Conservation (phyloP, 2,113 vertebrate genomes). For the Megatriorchis doriae region DNA sequence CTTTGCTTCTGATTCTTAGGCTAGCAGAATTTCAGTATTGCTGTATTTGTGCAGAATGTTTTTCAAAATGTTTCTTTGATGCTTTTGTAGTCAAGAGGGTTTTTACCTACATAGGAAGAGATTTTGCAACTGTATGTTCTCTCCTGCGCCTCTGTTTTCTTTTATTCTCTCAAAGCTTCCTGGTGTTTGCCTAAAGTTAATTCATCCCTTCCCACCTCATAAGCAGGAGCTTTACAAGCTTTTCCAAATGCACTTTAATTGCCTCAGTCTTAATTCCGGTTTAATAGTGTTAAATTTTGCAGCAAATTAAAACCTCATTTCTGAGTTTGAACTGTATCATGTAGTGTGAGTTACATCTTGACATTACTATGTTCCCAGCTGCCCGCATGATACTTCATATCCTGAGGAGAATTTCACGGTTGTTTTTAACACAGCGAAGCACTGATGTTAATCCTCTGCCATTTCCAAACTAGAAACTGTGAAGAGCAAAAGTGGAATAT, state of each 20-base stretch:
- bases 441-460: not conserved
- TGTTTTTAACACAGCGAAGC: not conserved
- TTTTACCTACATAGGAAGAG: not conserved
- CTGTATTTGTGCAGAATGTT: not conserved
- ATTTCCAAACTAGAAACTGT: not conserved
- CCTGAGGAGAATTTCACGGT: not conserved
- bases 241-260: conserved; percentile 15
- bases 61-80: not conserved
- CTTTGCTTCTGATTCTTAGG: not conserved
- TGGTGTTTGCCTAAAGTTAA: conserved; percentile 1
- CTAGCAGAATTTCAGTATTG: not conserved
- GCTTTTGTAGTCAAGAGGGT: not conserved
- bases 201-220: not conserved
- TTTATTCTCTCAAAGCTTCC: not conserved
- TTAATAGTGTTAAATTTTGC: conserved; percentile 25
- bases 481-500: not conserved
- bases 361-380: not conserved
- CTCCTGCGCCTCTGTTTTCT: not conserved
- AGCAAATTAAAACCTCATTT: conserved; percentile 48
- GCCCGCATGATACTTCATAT: not conserved
- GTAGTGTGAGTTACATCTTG: not conserved
- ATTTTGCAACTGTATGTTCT: not conserved
- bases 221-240: not conserved
- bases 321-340: not conserved
- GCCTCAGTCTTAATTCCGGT: conserved; percentile 1